Conservation (phyloP, 2,797 vertebrate species). For the Molossus alvarezi region DNA sequence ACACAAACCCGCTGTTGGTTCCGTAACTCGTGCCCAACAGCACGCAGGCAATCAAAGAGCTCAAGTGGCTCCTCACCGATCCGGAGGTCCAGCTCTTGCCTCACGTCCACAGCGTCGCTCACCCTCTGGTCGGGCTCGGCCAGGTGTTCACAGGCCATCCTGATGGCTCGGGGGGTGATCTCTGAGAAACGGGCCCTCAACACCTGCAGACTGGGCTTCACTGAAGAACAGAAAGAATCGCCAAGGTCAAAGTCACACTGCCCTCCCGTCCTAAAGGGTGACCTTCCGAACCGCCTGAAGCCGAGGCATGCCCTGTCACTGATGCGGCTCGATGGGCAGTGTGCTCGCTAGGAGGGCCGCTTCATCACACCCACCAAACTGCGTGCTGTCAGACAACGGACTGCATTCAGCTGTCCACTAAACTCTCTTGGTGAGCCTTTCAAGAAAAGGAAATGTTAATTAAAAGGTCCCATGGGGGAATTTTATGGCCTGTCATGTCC, state of each 20-base stretch:
- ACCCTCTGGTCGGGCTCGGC: constrained; percentile 92
- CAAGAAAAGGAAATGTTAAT: background rate
- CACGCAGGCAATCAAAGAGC: rapidly evolving
- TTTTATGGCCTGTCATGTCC: background rate
- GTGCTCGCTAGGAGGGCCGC: background rate
- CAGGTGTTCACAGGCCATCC: constrained; percentile 95
- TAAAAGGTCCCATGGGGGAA: background rate
- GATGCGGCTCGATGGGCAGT: background rate
- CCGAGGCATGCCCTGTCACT: background rate
- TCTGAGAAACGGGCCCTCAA: constrained; percentile 98
- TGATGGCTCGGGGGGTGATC: constrained; percentile 95
- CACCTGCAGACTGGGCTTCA: constrained; percentile 94
- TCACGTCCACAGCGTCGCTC: constrained; percentile 96
- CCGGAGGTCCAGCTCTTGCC: constrained; percentile 97
- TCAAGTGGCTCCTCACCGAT: constrained; percentile 90
- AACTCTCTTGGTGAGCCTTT: background rate
- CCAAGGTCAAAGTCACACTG: background rate
- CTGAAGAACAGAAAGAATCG: constrained; percentile 85
- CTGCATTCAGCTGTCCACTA: background rate
- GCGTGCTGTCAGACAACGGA: background rate
- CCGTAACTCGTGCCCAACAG: background rate
- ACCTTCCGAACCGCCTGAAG: background rate
- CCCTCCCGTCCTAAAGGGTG: background rate
- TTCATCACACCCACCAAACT: background rate
- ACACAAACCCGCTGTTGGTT: background rate